Percentiles rank a stretch among this genome's conserved stretches.
These are phyloP conservation scores for Hyles vespertilio DNA, from an alignment of 1,140 invertebrate species.

Conservation along the genomic window DNA sequence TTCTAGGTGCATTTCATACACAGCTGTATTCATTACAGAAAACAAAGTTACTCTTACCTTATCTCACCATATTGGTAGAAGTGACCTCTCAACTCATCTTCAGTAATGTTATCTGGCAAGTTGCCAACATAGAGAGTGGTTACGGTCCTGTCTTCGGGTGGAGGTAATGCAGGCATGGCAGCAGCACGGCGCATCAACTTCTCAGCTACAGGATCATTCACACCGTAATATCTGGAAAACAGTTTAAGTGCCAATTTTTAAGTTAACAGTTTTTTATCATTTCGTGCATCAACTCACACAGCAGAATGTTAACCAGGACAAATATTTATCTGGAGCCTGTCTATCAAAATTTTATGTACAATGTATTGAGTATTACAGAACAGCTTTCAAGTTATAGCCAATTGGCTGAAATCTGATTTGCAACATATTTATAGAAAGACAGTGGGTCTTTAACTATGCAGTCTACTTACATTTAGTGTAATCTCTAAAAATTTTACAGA, in stretches of 20 bases:
- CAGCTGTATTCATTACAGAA: too few relatives aligned
- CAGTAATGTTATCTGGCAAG: conserved; percentile 90
- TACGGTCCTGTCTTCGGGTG: conserved; percentile 96
- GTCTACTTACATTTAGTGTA: too few relatives aligned
- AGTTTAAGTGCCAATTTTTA: neutral
- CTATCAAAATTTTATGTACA: too few relatives aligned
- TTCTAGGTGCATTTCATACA: too few relatives aligned
- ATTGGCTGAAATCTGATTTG: too few relatives aligned
- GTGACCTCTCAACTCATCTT: conserved; percentile 87
- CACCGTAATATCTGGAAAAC: conserved; percentile 90
- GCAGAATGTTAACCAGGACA: too few relatives aligned
- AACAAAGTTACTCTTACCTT: conserved; percentile 64
- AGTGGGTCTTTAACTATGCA: too few relatives aligned
- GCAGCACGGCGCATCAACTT: conserved; percentile 96
- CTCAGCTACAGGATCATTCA: conserved; percentile 99
- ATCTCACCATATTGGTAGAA: conserved; percentile 99
- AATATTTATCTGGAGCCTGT: too few relatives aligned
- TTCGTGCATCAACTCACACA: neutral
- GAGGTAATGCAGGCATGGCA: conserved; percentile 94
- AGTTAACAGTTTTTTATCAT: neutral
- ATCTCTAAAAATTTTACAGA: too few relatives aligned
- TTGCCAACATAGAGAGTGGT: conserved; percentile 98
- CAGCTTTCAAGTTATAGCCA: too few relatives aligned
- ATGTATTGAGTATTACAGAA: too few relatives aligned
- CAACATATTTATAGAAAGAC: too few relatives aligned